A percentile compares a stretch with the other conserved stretches of the same genome.
Evolutionary conservation across 2,888 invertebrate genomes (phyloP).

Genomic region (Oxycera nigricornis): DNA sequence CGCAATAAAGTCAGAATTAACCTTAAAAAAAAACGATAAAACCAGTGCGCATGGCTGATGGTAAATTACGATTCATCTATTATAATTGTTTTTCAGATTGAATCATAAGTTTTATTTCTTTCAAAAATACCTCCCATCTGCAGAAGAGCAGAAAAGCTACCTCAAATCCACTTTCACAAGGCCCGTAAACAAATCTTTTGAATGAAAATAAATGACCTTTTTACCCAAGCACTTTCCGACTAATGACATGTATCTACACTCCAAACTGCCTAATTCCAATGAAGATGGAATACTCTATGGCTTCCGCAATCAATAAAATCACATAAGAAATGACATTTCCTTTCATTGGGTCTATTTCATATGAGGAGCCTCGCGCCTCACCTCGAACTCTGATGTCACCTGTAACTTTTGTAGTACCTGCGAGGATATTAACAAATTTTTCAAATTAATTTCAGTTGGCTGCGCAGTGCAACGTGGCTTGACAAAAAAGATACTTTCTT

Average conservation of each 20-base stretch:
- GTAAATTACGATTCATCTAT: too few relatives aligned
- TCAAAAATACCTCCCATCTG: too few relatives aligned
- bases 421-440: not conserved
- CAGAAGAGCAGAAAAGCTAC: too few relatives aligned
- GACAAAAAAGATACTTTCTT: not conserved
- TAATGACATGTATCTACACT: not conserved
- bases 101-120: too few relatives aligned
- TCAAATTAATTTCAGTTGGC: not conserved
- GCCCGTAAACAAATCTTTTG: too few relatives aligned
- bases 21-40: too few relatives aligned
- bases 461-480: not conserved
- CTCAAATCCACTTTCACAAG: too few relatives aligned
- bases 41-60: too few relatives aligned
- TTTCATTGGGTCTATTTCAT: not conserved
- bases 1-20: too few relatives aligned
- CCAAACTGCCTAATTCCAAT: too few relatives aligned
- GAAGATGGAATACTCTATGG: not conserved
- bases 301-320: not conserved
- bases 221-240: not conserved
- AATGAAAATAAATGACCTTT: not conserved
- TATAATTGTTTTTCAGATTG: too few relatives aligned
- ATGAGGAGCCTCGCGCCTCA: not conserved
- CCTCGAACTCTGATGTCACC: not conserved
- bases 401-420: not conserved
- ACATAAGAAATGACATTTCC: not conserved